Conservation (phyloP, 2,113 vertebrate species). For the Pedionomus torquatus region DNA sequence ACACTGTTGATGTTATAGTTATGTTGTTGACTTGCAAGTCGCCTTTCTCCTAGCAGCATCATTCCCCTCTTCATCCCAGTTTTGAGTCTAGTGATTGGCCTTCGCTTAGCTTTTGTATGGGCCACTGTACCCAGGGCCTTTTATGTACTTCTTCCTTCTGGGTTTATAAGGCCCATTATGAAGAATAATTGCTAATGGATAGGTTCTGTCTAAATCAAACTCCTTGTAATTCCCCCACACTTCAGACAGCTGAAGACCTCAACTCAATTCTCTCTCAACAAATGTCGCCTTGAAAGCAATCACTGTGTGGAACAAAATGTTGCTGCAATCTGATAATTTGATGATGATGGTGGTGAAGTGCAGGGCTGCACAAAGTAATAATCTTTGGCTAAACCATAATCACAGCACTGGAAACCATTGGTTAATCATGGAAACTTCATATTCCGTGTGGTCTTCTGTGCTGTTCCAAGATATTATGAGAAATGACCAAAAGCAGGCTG, state of each 20-base stretch:
- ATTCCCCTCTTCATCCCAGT: background rate
- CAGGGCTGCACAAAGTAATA: background rate
- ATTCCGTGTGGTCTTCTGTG: conserved; percentile 5
- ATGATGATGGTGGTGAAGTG: conserved; percentile 13
- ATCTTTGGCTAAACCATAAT: conserved; percentile 64
- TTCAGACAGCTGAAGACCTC: background rate
- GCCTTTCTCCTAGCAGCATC: background rate
- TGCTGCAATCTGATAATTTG: conserved; percentile 28
- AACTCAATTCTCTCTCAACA: background rate
- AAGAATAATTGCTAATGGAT: background rate
- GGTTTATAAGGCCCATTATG: background rate
- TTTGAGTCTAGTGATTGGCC: background rate
- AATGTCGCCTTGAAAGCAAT: background rate
- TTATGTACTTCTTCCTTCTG: background rate
- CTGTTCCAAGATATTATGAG: background rate
- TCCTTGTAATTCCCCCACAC: background rate
- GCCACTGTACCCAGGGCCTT: background rate
- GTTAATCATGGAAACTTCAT: conserved; percentile 30
- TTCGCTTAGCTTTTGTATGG: background rate
- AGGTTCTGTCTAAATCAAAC: background rate
- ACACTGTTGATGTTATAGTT: background rate
- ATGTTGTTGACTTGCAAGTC: background rate
- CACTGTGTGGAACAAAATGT: background rate
- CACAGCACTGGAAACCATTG: conserved; percentile 1
- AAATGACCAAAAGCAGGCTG: background rate